These are phyloP conservation scores for Troglohyphantes excavatus DNA, from an alignment of 2,888 invertebrate genomes.

Conservation along the genomic window DNA sequence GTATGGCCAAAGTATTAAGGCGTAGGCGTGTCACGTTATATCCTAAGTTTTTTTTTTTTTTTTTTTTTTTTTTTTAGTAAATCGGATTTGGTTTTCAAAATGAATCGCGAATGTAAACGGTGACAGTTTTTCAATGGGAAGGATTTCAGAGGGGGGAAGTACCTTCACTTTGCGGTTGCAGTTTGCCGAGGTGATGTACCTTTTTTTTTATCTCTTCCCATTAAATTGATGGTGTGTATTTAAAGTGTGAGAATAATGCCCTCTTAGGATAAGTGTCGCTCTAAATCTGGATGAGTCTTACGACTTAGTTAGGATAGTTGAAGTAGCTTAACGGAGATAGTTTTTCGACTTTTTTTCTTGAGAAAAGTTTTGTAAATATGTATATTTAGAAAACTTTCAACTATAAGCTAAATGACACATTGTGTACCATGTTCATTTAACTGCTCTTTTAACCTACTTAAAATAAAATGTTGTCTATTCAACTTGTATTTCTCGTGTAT, in stretches of 20 bases:
- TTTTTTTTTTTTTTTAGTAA: neutral
- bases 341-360: neutral
- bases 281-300: neutral
- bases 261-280: neutral
- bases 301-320: neutral
- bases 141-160: slow-evolving; percentile 30
- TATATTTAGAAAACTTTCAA: no score
- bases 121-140: slow-evolving; percentile 46
- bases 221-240: slow-evolving; percentile 4
- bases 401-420: no score
- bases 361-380: no score
- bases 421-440: no score
- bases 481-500: no score
- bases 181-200: neutral
- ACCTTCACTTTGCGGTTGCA: slow-evolving; percentile 7
- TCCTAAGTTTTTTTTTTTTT: neutral
- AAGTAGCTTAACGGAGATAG: neutral
- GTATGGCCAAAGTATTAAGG: slow-evolving; percentile 53
- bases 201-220: neutral
- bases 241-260: neutral
- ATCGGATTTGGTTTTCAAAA: slow-evolving; percentile 46
- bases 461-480: no score
- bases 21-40: slow-evolving; percentile 23
- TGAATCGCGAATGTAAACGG: slow-evolving; percentile 28
- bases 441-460: no score